phyloP scores from a whole-genome alignment of 1,140 invertebrate species.

The Zaprionus lachaisei region DNA sequence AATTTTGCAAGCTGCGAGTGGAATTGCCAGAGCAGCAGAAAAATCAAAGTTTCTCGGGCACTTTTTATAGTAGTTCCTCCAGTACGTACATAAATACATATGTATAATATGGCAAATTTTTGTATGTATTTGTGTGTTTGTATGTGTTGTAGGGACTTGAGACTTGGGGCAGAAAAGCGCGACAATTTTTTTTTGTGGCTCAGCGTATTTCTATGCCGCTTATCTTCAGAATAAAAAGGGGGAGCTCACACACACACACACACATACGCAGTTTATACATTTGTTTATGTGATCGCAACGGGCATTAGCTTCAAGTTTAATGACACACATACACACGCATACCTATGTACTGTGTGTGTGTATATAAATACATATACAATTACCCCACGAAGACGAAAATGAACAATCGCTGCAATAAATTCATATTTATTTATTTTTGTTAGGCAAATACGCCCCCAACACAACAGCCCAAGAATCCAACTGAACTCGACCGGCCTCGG shows the following conservation, averaged over 20 bases:
- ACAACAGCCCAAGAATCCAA: slow-evolving; percentile 32
- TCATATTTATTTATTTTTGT: slow-evolving; percentile 82
- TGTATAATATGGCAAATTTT: not conserved
- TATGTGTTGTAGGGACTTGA: slow-evolving; percentile 4
- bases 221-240: slow-evolving; percentile 58
- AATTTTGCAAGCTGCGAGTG: slow-evolving; percentile 10
- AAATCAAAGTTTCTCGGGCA: slow-evolving; percentile 42
- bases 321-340: slow-evolving; percentile 43
- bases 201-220: slow-evolving; percentile 61
- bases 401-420: slow-evolving; percentile 77
- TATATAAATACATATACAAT: not conserved
- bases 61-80: slow-evolving; percentile 29
- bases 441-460: slow-evolving; percentile 82
- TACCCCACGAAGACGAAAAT: slow-evolving; percentile 38
- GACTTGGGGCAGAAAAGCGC: slow-evolving; percentile 32
- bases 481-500: slow-evolving; percentile 8
- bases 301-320: slow-evolving; percentile 69
- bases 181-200: slow-evolving; percentile 42
- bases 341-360: slow-evolving; percentile 1
- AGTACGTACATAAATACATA: not conserved
- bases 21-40: slow-evolving; percentile 74
- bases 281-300: slow-evolving; percentile 71
- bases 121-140: not conserved
- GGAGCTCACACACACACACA: slow-evolving; percentile 25
- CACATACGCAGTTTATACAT: slow-evolving; percentile 23